These are phyloP conservation scores for Apis laboriosa DNA, from an alignment of 1,140 invertebrate genomes.

Conservation along the genomic window DNA sequence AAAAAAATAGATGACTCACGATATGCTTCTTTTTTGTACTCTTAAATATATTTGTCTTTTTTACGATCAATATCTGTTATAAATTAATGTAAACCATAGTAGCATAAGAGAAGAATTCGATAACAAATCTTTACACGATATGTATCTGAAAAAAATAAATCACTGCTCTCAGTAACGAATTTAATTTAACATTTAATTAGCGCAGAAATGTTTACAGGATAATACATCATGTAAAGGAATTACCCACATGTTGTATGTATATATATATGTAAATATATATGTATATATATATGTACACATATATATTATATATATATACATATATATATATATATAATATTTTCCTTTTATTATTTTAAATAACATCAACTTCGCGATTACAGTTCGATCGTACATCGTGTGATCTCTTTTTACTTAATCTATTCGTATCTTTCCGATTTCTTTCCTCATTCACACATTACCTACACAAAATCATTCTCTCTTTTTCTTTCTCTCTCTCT, in stretches of 20 bases:
- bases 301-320: neutral
- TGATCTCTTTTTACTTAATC: constrained; percentile 43
- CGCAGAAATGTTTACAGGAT: constrained; percentile 6
- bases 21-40: too few species aligned
- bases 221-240: constrained; percentile 1
- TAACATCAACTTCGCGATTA: constrained; percentile 80
- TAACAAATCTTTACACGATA: too few species aligned
- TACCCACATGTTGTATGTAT: constrained; percentile 7
- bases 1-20: too few species aligned
- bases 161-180: neutral
- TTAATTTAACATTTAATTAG: constrained; percentile 12
- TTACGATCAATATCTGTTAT: too few species aligned
- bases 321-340: constrained; percentile 54
- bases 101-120: too few species aligned
- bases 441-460: constrained; percentile 7
- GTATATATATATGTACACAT: neutral
- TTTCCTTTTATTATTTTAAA: constrained; percentile 76
- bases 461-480: constrained; percentile 12
- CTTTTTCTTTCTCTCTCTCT: constrained; percentile 9
- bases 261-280: neutral
- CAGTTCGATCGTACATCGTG: constrained; percentile 75
- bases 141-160: constrained; percentile 8
- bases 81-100: too few species aligned
- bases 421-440: constrained; percentile 19
- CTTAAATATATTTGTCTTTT: too few species aligned